Evolutionary conservation across 2,888 invertebrate genomes (phyloP), one percentile per base, ranked within the genome.

Genomic region (Peribatodes rhomboidaria): DNA sequence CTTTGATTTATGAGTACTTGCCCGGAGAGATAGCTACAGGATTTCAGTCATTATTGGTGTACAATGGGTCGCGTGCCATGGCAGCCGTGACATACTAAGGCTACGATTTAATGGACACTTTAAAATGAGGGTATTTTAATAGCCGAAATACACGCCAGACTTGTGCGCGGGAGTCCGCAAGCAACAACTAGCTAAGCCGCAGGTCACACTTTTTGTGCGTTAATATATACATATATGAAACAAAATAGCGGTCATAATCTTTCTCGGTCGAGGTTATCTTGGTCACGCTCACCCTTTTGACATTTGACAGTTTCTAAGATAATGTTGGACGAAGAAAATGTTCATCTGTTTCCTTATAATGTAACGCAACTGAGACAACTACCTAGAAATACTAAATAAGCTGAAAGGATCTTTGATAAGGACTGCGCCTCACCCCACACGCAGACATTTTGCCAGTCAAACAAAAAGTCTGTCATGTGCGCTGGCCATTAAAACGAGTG

Each of bases 31-130:
- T 33, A 44, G 67, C 55, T 56, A 52, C 50, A 47, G 61, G 60
- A 70, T 67, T 68, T 61, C 44, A 62, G 64, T 50, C 70, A 42
- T 68, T 67, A 67, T 62, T 49, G 54, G 33, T 49, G 20, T 46
- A 65, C 61, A 69, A 67, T 66, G 22, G 64, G 50, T 72, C 55
- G 72, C 72, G 70, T 72, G 72, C 54, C 35, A 37, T 46, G 46
- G 64, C 60, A 70, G 60, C 70, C 72, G 62, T 72, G 72, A 72
- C 70, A 72, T 53, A 68, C 66, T 61, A 55, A 39, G 47, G 53
- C 44, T 10, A 27, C 35, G 22, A 27, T 57, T 57, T 37, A 58
- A 49, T 41, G 41, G 13, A 50, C n/a, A 41, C 37, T 53, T 53
- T 33, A 35, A 47, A 16, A 58, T 16, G 35, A 50, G 18, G 39